Base-by-base conservation (phyloP, 2,888 invertebrate genomes). In the Diploptera punctata region DNA sequence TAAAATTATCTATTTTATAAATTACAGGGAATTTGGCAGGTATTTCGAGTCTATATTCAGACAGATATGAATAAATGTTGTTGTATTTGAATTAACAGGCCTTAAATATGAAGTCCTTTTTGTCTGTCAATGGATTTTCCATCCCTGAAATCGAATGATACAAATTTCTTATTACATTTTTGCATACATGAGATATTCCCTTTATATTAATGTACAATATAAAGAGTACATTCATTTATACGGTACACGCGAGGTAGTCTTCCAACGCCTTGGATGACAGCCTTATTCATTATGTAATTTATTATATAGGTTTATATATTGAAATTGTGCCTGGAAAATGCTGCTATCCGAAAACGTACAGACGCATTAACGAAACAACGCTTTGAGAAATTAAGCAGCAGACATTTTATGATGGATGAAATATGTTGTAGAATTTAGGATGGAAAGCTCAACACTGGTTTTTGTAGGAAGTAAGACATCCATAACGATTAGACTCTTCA, bases 281-380 rank as follows among this genome's bases (percentile, higher is more conserved):
- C 24, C 26, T n/a, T 29, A 29, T 29, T 29, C 57, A 57, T 57
- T 57, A 57, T 16, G 57, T 57, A 57, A 57, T 57, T 57, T 57
- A 57, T 57, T 57, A 57, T 57, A 57, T 57, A 57, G 57, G 57
- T 57, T 57, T 57, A 57, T 57, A 57, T 57, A 57, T 57, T 57
- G 57, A 57, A 57, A 57, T 57, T 29, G 29, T 52, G 52, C 52
- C 10, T 3, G n/a, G 47, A 18, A 47, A 47, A 47, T 47, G 2
- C 19, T 47, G 21, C 5, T 57, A 31, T 29, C 57, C n/a, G n/a
- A n/a, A 57, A 31, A 13, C 16, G 2, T 57, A 57, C 29, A 29
- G 1, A 24, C 4, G 29, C 57, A 57, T 57, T 57, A 57, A 29
- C 29, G 26, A 29, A 13, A 57, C 49, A 26, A 29, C 62, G 70